These are phyloP conservation scores for Lasius fuliginosus DNA, from an alignment of 2,888 invertebrate genomes.

Conservation along the genomic window DNA sequence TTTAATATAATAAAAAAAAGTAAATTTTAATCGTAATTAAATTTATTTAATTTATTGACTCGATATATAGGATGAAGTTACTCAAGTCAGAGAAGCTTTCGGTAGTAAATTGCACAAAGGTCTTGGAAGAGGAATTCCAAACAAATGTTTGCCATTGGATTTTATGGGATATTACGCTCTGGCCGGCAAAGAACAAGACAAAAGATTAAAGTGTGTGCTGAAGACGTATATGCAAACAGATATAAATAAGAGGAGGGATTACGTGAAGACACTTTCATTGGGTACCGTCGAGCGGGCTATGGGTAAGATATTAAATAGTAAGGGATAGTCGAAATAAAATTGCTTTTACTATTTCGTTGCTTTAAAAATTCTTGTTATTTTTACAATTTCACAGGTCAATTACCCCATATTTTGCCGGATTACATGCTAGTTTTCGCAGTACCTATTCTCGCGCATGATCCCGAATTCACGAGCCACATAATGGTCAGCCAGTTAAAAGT, in stretches of 20 bases:
- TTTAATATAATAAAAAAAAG: conserved; percentile 2
- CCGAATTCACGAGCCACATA: conserved; percentile 92
- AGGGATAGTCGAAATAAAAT: conserved; percentile 59
- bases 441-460: conserved; percentile 97
- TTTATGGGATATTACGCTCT: conserved; percentile 98
- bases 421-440: conserved; percentile 99
- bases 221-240: conserved; percentile 95
- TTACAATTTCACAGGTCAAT: conserved; percentile 87
- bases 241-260: conserved; percentile 95
- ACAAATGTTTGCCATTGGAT: conserved; percentile 96
- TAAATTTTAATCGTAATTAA: conserved; percentile 7
- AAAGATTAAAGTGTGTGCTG: conserved; percentile 90
- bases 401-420: conserved; percentile 97
- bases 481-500: conserved; percentile 93
- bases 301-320: conserved; percentile 79
- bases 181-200: conserved; percentile 95
- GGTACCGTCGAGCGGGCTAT: conserved; percentile 87
- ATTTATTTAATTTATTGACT: background rate
- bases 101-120: conserved; percentile 97
- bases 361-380: background rate
- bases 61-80: conserved; percentile 90
- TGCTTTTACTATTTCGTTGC: conserved; percentile 1
- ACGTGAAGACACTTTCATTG: conserved; percentile 94
- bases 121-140: conserved; percentile 92
- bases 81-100: conserved; percentile 96